Conservation (phyloP, 1,140 invertebrate genomes). For the Drosophila gunungcola region DNA sequence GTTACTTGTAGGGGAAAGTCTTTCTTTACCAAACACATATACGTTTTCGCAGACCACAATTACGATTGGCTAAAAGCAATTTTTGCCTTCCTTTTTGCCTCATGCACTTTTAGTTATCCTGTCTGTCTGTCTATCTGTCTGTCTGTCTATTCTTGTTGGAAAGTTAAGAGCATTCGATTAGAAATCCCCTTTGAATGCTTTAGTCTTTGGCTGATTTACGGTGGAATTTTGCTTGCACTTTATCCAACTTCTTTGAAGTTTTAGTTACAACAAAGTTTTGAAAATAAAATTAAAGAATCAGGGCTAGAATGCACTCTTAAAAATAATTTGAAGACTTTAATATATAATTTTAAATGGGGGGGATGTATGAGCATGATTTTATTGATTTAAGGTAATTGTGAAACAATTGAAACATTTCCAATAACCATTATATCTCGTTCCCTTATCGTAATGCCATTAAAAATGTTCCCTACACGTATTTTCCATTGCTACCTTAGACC, state of each 20-base stretch:
- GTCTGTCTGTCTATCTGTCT: not conserved
- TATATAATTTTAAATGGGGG: no score
- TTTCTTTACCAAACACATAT: not conserved
- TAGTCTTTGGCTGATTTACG: slow-evolving; percentile 22
- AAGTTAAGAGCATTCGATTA: slow-evolving; percentile 34
- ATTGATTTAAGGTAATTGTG: not conserved
- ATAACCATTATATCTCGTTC: slow-evolving; percentile 6
- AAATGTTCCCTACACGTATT: slow-evolving; percentile 8
- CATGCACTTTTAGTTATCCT: slow-evolving; percentile 15
- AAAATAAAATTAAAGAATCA: not conserved
- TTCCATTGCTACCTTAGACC: slow-evolving; percentile 4
- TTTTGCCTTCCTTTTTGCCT: slow-evolving; percentile 4
- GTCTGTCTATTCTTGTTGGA: slow-evolving; percentile 8
- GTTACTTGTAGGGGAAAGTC: slow-evolving; percentile 3
- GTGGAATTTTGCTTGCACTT: slow-evolving; percentile 12
- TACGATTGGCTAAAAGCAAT: slow-evolving; percentile 33
- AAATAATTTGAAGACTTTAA: no score
- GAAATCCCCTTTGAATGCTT: slow-evolving; percentile 20
- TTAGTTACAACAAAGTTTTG: slow-evolving; percentile 4
- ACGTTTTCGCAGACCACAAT: slow-evolving; percentile 14
- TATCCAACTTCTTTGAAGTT: slow-evolving; percentile 14
- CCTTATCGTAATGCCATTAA: slow-evolving; percentile 25
- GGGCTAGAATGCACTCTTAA: not conserved
- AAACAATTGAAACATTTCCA: slow-evolving; percentile 1
- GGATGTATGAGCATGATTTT: no score